These are phyloP conservation scores for Amphipoea oculea DNA, from an alignment of 2,888 invertebrate genomes.

Conservation along the genomic window DNA sequence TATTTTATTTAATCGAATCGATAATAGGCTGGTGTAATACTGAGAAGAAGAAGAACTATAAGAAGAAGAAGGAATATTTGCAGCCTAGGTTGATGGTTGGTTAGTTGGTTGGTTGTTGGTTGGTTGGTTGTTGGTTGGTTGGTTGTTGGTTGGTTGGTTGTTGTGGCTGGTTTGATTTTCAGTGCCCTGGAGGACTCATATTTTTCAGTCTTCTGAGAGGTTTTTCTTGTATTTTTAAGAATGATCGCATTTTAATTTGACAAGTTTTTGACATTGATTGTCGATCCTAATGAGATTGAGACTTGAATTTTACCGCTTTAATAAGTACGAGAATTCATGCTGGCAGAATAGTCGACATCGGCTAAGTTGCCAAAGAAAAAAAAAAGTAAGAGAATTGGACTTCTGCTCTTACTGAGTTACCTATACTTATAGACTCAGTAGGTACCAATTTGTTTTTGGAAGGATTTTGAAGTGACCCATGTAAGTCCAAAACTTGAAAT, in stretches of 20 bases:
- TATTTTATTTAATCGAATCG: constrained; percentile 10
- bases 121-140: no score
- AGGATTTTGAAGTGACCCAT: not conserved
- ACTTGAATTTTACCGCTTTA: not conserved
- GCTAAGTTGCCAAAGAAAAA: no score
- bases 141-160: not conserved
- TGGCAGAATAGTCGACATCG: no score
- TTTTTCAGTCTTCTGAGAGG: not conserved
- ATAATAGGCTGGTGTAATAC: not conserved
- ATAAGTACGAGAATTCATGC: no score
- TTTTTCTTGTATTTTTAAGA: not conserved
- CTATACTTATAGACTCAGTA: not conserved
- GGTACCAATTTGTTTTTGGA: not conserved
- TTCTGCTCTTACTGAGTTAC: not conserved
- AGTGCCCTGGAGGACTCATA: not conserved
- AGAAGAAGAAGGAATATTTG: not conserved
- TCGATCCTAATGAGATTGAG: not conserved
- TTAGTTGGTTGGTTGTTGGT: no score
- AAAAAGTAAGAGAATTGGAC: no score
- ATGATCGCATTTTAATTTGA: not conserved
- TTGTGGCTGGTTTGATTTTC: not conserved
- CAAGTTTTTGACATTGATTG: not conserved
- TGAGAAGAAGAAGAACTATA: not conserved
- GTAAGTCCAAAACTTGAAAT: not conserved
- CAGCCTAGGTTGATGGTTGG: no score